Evolutionary conservation across 2,797 vertebrate genomes (phyloP).

Genomic region (Lepilemur septentrionalis): DNA sequence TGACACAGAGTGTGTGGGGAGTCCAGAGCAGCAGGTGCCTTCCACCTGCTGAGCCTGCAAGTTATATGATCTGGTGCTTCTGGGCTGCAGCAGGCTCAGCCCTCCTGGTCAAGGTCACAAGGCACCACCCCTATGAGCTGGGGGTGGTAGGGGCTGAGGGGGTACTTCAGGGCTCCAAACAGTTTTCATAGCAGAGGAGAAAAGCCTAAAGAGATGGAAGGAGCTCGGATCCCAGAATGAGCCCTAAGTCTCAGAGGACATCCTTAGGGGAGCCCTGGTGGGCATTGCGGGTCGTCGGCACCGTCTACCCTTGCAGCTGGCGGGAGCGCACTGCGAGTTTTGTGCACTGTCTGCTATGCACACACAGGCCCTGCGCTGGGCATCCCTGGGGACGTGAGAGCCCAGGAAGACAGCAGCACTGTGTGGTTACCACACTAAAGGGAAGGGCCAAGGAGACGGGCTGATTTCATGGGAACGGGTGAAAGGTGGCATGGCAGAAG

Average conservation of each 20-base stretch:
- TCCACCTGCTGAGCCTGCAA: background rate
- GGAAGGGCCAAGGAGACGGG: background rate
- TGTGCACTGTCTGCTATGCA: fast-evolving
- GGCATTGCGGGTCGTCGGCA: background rate
- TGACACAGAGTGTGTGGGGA: fast-evolving
- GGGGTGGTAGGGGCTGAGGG: background rate
- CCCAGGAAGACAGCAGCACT: background rate
- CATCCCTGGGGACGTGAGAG: background rate
- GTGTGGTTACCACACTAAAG: fast-evolving
- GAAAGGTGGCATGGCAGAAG: background rate
- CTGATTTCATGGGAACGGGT: background rate
- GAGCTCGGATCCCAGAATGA: background rate
- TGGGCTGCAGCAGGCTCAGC: background rate
- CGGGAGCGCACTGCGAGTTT: fast-evolving
- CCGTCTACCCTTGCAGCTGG: background rate
- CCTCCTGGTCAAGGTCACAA: background rate
- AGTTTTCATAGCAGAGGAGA: background rate
- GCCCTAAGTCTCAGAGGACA: background rate
- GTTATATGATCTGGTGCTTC: fast-evolving
- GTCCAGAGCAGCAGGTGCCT: background rate
- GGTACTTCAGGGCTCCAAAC: background rate
- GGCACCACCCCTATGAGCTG: background rate
- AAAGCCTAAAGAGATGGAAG: no score
- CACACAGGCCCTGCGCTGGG: fast-evolving
- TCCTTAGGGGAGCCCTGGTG: background rate